Evolutionary conservation across 2,888 invertebrate genomes (phyloP).

Genomic region (Pterostichus niger): DNA sequence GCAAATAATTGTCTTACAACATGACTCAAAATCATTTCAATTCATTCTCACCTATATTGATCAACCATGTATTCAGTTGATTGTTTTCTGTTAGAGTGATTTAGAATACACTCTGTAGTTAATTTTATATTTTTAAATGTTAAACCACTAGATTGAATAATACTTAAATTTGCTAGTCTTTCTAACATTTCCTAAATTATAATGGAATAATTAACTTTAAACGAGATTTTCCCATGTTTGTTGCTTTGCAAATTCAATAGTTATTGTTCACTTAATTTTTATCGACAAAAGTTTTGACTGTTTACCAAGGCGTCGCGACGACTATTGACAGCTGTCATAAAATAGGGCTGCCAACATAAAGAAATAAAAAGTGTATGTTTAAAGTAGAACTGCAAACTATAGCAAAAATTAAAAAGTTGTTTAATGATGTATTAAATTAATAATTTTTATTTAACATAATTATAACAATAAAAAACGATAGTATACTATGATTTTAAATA

Average conservation of each 20-base stretch:
- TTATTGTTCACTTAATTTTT: neutral
- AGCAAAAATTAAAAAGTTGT: neutral
- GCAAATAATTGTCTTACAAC: neutral
- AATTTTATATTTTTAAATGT: conserved; percentile 43
- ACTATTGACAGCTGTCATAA: conserved; percentile 48
- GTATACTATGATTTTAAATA: too few relatives aligned
- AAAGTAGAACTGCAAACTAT: neutral
- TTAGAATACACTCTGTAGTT: conserved; percentile 48
- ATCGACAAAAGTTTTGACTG: neutral
- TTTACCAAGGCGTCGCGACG: conserved; percentile 46
- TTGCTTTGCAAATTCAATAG: neutral
- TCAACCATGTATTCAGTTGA: conserved; percentile 73
- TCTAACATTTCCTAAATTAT: conserved; percentile 58
- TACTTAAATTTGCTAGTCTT: conserved; percentile 57
- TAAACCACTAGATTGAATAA: conserved; percentile 56
- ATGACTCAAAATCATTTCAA: too few relatives aligned
- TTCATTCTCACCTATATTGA: conserved; percentile 72
- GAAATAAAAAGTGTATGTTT: too few relatives aligned
- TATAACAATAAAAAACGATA: neutral
- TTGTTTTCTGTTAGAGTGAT: conserved; percentile 69
- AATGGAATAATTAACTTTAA: conserved; percentile 50
- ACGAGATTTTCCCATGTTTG: conserved; percentile 58
- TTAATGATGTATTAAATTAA: neutral
- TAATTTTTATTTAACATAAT: neutral
- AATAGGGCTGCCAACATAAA: neutral